Conservation (phyloP, 2,797 vertebrate genomes). For the Hypotaenidia philippensis region DNA sequence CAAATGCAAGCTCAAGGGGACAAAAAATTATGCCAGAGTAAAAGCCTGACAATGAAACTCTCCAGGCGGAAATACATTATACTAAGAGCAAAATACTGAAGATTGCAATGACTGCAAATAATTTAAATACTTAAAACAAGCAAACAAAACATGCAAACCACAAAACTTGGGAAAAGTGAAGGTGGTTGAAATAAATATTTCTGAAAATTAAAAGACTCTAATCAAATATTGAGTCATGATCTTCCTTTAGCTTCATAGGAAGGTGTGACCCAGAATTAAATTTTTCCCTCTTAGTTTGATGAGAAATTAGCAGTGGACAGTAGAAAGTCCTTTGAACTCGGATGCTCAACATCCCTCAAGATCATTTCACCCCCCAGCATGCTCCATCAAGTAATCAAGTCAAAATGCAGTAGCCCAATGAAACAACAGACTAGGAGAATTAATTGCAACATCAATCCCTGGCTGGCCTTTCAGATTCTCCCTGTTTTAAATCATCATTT, state of each 20-base stretch:
- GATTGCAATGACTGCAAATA: background rate
- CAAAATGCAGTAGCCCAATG: background rate
- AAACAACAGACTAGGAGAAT: conserved; percentile 9
- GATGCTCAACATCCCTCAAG: background rate
- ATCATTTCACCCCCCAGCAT: background rate
- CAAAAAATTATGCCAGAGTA: background rate
- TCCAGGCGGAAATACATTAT: background rate
- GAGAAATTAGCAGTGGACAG: background rate
- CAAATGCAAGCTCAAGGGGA: conserved; percentile 8
- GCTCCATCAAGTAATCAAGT: background rate
- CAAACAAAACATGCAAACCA: background rate
- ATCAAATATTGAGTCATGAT: background rate
- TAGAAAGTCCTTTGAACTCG: background rate
- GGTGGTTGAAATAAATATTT: background rate
- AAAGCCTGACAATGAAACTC: background rate
- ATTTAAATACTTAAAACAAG: background rate
- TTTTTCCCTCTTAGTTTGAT: background rate
- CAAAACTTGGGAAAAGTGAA: background rate
- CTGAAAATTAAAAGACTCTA: background rate
- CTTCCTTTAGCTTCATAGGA: background rate
- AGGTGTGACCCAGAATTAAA: background rate
- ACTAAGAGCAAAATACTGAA: background rate
- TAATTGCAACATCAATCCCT: background rate
- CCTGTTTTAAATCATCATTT: background rate
- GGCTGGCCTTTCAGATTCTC: background rate